Conservation (phyloP, 2,113 vertebrate species). For the Eurystomus gularis region DNA sequence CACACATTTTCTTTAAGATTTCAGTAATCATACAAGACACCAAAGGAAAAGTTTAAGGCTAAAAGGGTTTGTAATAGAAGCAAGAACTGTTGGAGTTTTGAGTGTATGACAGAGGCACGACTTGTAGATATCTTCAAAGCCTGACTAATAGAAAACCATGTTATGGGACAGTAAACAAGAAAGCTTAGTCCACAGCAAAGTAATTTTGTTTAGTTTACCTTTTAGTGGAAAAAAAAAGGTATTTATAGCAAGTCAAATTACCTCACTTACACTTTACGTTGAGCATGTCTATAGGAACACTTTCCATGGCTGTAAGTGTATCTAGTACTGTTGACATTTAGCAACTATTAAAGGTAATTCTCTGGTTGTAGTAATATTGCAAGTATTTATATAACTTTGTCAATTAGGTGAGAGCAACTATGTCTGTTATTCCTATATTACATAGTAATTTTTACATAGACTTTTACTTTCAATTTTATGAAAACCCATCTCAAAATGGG, state of each 20-base stretch:
- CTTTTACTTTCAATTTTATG: not conserved
- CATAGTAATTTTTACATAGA: not conserved
- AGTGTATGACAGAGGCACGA: not conserved
- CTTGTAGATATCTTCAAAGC: not conserved
- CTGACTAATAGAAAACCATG: not conserved
- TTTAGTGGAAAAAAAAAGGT: not conserved
- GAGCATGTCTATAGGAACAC: fast-evolving
- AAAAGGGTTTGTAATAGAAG: not conserved
- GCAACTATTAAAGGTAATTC: not conserved
- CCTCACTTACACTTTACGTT: not conserved
- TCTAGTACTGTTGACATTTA: not conserved
- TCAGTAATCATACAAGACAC: not conserved
- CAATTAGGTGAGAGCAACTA: not conserved
- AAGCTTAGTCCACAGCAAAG: not conserved
- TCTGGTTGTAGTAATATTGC: not conserved
- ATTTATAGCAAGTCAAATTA: not conserved
- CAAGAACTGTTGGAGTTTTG: not conserved
- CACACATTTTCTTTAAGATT: not conserved
- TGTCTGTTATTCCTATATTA: not conserved
- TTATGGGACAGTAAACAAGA: not conserved
- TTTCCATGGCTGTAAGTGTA: not conserved
- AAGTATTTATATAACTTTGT: not conserved
- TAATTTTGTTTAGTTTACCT: not conserved
- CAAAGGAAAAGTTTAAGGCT: not conserved
- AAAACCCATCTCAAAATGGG: not conserved